Percentiles rank a stretch among this genome's conserved stretches.
Conservation (phyloP, 2,888 invertebrate species). For the Scaptomyza parva region DNA sequence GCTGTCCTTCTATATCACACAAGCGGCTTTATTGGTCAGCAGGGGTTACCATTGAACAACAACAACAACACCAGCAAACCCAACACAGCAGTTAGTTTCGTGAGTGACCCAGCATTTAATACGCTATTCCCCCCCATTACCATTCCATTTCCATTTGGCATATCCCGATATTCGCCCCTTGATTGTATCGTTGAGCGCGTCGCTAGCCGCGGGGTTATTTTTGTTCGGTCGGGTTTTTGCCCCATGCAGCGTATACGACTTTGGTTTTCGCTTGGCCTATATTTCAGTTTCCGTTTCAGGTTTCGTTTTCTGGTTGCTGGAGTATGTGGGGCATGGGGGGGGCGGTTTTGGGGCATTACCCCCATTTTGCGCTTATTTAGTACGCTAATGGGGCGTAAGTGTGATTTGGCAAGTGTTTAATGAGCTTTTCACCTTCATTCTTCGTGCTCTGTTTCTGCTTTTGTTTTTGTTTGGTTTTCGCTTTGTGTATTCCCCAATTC, state of each 20-base stretch:
- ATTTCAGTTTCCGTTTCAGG: constrained; percentile 33
- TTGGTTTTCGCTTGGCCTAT: constrained; percentile 37
- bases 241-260: constrained; percentile 37
- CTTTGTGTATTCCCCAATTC: background rate
- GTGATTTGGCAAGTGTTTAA: constrained; percentile 77
- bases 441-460: background rate
- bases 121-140: constrained; percentile 22
- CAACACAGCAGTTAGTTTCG: constrained; percentile 62
- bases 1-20: constrained; percentile 74
- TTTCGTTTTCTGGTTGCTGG: constrained; percentile 25
- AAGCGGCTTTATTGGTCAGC: constrained; percentile 80
- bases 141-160: constrained; percentile 39
- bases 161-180: background rate
- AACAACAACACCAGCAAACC: constrained; percentile 33
- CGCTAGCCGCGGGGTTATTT: constrained; percentile 72
- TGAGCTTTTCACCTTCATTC: constrained; percentile 68
- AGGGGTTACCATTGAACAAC: constrained; percentile 64
- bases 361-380: constrained; percentile 73
- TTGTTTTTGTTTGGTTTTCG: background rate
- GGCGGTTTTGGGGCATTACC: constrained; percentile 24
- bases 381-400: constrained; percentile 76
- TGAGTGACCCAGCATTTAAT: constrained; percentile 72
- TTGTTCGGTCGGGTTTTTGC: constrained; percentile 58
- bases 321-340: background rate
- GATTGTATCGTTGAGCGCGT: constrained; percentile 38